Evolutionary conservation across 2,888 invertebrate genomes (phyloP), one percentile per base, ranked within the genome.

Genomic region (Amitus sp.): DNA sequence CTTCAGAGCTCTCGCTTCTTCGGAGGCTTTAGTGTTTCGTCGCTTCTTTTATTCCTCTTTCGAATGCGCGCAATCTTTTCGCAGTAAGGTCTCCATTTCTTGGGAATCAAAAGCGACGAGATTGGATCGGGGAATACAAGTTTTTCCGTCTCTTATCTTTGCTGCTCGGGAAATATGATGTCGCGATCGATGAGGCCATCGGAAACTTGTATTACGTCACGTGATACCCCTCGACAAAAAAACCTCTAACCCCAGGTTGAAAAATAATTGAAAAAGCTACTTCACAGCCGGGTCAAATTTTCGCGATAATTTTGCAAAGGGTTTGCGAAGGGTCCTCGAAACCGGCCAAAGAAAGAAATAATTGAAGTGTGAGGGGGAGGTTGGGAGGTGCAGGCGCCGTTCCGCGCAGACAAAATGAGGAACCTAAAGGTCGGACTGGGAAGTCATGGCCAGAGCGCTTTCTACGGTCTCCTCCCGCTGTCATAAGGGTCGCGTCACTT

Each of bases 401-500:
- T n/a, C n/a, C n/a, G n/a, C n/a, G n/a, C n/a, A n/a, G n/a, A n/a
- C n/a, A n/a, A n/a, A 30, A 30, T 13, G 28, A 45, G 50, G 43
- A 34, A 56, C 59, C 59, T 62, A 80, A 61, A 78, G 73, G 69
- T 78, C 77, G 66, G 78, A 77, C 71, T 77, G 79, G 69, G 80
- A 79, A 71, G 77, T n/a, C n/a, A n/a, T 78, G 64, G 77, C 75
- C 72, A 79, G 71, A 62, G 77, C 76, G 70, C 79, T 81, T 76
- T 81, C 80, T 65, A 75, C 75, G 77, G 78, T 81, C 71, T 80
- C 82, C 73, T 82, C 82, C 69, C 78, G 78, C 65, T 78, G 79
- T 81, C 81, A 80, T 78, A 80, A 81, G 70, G 82, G 80, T 68
- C 78, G 76, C 56, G 78, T 79, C 59, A 80, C 79, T 68, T 81